A percentile compares a stretch with the other conserved stretches of the same genome.
These are phyloP conservation scores for Zoanthus sansibaricus DNA, from an alignment of 92 coral and sea anemone species.

Conservation along the genomic window DNA sequence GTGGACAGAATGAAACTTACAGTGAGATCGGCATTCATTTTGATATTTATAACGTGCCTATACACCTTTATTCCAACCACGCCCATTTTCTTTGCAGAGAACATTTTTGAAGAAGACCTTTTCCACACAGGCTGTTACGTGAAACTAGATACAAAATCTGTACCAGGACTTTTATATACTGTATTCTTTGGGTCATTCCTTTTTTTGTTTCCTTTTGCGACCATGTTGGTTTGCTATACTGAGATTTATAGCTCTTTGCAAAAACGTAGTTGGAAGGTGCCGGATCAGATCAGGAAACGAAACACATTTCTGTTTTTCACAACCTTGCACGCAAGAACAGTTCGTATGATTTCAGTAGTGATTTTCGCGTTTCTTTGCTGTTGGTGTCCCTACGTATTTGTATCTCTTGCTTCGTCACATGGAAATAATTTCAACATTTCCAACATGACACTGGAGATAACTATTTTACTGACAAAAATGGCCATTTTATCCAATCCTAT, in stretches of 20 bases:
- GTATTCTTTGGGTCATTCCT: slow-evolving; percentile 68
- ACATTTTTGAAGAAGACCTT: slow-evolving; percentile 70
- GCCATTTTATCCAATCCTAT: slow-evolving; percentile 82
- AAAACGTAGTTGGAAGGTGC: slow-evolving; percentile 56
- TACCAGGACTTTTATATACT: slow-evolving; percentile 64
- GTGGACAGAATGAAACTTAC: slow-evolving; percentile 77
- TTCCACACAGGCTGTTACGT: slow-evolving; percentile 88
- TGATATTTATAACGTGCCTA: slow-evolving; percentile 66
- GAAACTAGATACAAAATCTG: slow-evolving; percentile 53
- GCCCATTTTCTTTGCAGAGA: slow-evolving; percentile 74
- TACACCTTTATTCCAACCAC: slow-evolving; percentile 78
- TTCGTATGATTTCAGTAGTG: slow-evolving; percentile 80
- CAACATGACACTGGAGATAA: slow-evolving; percentile 67
- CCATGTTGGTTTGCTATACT: slow-evolving; percentile 78
- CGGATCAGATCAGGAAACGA: slow-evolving; percentile 48
- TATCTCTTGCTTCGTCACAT: slow-evolving; percentile 69
- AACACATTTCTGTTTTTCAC: slow-evolving; percentile 45
- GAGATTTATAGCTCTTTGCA: slow-evolving; percentile 76
- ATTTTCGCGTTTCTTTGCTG: slow-evolving; percentile 75
- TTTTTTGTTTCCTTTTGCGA: slow-evolving; percentile 74
- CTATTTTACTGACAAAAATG: slow-evolving; percentile 76
- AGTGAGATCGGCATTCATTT: slow-evolving; percentile 66
- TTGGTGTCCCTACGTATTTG: slow-evolving; percentile 83
- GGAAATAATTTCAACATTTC: slow-evolving; percentile 58
- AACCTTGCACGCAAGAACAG: slow-evolving; percentile 80